Evolutionary conservation across 2,888 invertebrate species (phyloP).

Genomic region (Ochropleura leucogaster): DNA sequence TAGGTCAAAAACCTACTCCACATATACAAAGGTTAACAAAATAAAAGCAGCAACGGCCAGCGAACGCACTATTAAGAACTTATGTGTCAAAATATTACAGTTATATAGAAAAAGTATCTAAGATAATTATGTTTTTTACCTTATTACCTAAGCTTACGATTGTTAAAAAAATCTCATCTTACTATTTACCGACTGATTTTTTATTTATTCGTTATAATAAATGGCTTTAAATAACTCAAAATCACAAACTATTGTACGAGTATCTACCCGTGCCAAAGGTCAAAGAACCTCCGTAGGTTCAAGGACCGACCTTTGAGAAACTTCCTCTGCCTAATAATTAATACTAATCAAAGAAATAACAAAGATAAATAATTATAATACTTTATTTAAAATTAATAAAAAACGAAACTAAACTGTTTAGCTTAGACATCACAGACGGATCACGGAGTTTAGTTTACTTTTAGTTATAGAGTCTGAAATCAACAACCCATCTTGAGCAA

Average conservation of each 20-base stretch:
- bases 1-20: background rate
- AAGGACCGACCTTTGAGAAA: background rate
- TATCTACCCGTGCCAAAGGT: background rate
- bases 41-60: background rate
- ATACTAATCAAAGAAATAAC: too few relatives aligned
- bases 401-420: too few relatives aligned
- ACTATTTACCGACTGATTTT: background rate
- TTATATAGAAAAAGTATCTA: too few relatives aligned
- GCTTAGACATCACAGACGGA: too few relatives aligned
- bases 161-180: background rate
- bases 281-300: background rate
- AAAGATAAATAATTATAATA: too few relatives aligned
- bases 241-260: background rate
- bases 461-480: too few relatives aligned
- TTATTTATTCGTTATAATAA: background rate
- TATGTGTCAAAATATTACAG: background rate
- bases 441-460: too few relatives aligned
- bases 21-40: background rate
- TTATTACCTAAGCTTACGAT: background rate
- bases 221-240: background rate
- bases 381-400: too few relatives aligned
- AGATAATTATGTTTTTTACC: background rate
- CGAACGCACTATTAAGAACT: background rate
- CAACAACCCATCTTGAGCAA: too few relatives aligned
- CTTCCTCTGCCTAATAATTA: background rate